Evolutionary conservation across 1,140 invertebrate species (phyloP).

Genomic region (Drosophila tristis): DNA sequence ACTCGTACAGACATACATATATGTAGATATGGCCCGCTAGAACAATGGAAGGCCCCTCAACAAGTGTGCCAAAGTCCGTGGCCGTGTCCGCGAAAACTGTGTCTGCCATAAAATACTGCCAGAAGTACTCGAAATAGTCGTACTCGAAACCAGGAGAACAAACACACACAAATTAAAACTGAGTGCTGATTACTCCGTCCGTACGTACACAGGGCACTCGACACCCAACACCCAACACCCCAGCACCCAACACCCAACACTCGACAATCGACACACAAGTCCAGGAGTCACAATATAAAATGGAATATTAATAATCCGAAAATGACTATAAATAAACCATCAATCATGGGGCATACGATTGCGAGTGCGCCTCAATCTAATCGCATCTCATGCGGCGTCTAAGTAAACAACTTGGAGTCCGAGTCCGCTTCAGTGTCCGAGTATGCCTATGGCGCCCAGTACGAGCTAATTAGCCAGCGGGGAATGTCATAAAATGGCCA

Average conservation of each 20-base stretch:
- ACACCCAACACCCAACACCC: no score
- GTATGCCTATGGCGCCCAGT: not conserved
- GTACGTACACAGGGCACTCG: slow-evolving; percentile 17
- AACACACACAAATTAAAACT: slow-evolving; percentile 14
- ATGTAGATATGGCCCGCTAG: slow-evolving; percentile 9
- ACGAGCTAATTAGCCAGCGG: slow-evolving; percentile 40
- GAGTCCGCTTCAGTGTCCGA: slow-evolving; percentile 22
- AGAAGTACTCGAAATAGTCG: no score
- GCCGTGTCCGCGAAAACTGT: slow-evolving; percentile 2
- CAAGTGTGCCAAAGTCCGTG: slow-evolving; percentile 49
- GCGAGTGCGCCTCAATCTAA: slow-evolving; percentile 60
- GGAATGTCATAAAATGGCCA: slow-evolving; percentile 45
- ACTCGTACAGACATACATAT: slow-evolving; percentile 12
- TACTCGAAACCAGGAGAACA: no score
- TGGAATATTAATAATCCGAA: slow-evolving; percentile 73
- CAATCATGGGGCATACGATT: slow-evolving; percentile 51
- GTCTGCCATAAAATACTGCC: slow-evolving; percentile 43
- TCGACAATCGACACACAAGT: slow-evolving; percentile 36
- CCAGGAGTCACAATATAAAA: slow-evolving; percentile 50
- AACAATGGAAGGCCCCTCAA: slow-evolving; percentile 48
- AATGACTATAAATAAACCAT: slow-evolving; percentile 74
- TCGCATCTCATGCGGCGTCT: slow-evolving; percentile 71
- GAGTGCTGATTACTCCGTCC: slow-evolving; percentile 29
- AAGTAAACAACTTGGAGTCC: slow-evolving; percentile 69
- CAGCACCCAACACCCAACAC: no score